Base-by-base conservation (phyloP, 2,888 invertebrate genomes). In the Lobophora halterata region DNA sequence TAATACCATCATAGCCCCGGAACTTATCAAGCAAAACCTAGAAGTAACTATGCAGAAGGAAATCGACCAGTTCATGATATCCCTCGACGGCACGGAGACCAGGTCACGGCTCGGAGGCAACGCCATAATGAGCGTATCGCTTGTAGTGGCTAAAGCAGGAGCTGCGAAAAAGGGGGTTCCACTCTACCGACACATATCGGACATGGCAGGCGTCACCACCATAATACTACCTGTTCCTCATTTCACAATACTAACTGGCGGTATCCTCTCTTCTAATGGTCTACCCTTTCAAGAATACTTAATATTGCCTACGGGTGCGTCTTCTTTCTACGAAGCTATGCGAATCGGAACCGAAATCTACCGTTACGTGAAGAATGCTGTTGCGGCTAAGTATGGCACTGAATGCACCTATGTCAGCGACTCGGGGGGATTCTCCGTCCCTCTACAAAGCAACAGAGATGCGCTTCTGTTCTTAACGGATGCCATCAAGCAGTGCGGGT, bases 381-480 rank as follows among this genome's bases (percentile, higher is more conserved):
- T 99, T 71, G 94, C 95, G 80, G 90, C 90, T 47, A 96, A 97
- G 81, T 95, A 93, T 65, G 96, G 97, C 40, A 90, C 97, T 52
- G 97, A 98, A 79, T 93, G 94, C 20, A 95, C 96, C 4, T 95
- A 97, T 57, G 98, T 98, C 1, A 97, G 97, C 51, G 97, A 98
- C 80, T 96, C 96, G 71, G 99, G 99, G 70, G 99, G 99, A 34
- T 99, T 99, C 74, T 97, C 99, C 21, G 97, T 98, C 40, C 98
- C 99, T 68, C 94, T 99, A 59, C 91, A 92, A 55, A 95, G 95
- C 72, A 97, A 98, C 83, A 95, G 96, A 77, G 99, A 99, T 81
- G 97, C 95, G 24, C 87, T 98, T 18, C 83, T 91, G 38, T 90
- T 98, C 44, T 92, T 98, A 55, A 91, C 90, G 8, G 92, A 93